Conservation (phyloP, 2,888 invertebrate species). For the Lasioglossum oenotherae region DNA sequence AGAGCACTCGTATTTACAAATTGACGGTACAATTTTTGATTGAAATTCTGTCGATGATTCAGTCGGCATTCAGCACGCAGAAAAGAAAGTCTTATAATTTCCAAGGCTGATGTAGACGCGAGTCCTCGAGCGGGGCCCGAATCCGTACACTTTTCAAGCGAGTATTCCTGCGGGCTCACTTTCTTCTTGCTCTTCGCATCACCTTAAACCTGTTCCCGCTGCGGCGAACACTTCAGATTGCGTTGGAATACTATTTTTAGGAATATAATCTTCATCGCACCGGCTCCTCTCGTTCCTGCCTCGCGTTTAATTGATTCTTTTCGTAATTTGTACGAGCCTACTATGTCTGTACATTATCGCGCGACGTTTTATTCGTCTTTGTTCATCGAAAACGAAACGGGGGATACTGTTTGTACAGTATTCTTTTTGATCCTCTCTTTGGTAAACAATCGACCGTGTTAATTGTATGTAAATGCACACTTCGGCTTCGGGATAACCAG, state of each 20-base stretch:
- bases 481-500: neutral
- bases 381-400: neutral
- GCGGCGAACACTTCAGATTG: slow-evolving; percentile 8
- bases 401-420: neutral
- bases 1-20: neutral
- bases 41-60: neutral
- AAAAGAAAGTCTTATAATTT: slow-evolving; percentile 12
- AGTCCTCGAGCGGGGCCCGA: neutral
- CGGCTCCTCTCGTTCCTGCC: neutral
- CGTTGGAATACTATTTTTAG: slow-evolving; percentile 20
- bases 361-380: neutral
- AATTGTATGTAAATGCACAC: no score
- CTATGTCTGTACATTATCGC: neutral
- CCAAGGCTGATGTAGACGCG: neutral
- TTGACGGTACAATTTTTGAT: neutral
- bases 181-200: slow-evolving; percentile 21
- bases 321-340: slow-evolving; percentile 3
- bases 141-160: slow-evolving; percentile 23
- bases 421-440: neutral
- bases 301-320: slow-evolving; percentile 8
- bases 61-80: neutral
- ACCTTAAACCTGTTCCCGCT: slow-evolving; percentile 6
- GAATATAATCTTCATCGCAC: slow-evolving; percentile 6
- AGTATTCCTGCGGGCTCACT: slow-evolving; percentile 30
- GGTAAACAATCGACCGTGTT: neutral